Evolutionary conservation across 2,113 vertebrate genomes (phyloP).

Genomic region (human (Homo sapiens)): GRCh38 chr17:15907001-15907500

Average conservation of each 20-base stretch:
- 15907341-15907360: not conserved
- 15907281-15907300: not conserved
- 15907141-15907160: not conserved
- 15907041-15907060: not conserved
- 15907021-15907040: not conserved
- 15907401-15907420: not conserved
- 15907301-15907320: not conserved
- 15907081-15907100: not conserved
- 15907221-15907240: not conserved
- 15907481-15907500: not conserved
- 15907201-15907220: not conserved
- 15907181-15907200: not conserved
- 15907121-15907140: not conserved
- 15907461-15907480: not conserved
- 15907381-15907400: not conserved
- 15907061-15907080: not conserved
- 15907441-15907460: not conserved
- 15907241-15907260: not conserved
- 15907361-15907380: not conserved
- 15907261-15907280: not conserved
- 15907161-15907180: not conserved
- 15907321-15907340: not conserved
- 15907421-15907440: not conserved
- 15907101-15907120: not conserved
- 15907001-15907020: not conserved